Evolutionary conservation across 2,888 invertebrate genomes (phyloP).

Genomic region (Amaurobius ferox): DNA sequence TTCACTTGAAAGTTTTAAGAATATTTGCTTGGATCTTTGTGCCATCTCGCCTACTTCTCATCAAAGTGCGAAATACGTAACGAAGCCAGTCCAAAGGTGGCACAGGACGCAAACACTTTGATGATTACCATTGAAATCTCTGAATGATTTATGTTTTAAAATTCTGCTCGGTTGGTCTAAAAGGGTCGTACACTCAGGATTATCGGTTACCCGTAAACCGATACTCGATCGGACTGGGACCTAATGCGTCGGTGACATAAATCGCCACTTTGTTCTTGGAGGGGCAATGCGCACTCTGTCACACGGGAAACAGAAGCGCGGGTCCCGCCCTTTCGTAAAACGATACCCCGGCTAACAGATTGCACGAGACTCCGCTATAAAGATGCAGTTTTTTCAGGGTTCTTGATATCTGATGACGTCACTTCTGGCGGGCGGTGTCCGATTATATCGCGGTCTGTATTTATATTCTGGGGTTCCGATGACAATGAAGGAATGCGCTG

Average conservation of each 20-base stretch:
- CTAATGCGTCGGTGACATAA: slow-evolving; percentile 3
- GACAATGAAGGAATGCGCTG: background rate
- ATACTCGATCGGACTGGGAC: background rate
- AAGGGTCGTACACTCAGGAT: background rate
- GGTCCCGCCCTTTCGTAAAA: slow-evolving; percentile 57
- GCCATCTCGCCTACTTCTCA: too few relatives aligned
- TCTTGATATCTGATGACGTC: background rate
- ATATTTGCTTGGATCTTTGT: too few relatives aligned
- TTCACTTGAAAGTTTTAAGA: too few relatives aligned
- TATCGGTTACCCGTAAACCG: background rate
- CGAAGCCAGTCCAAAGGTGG: too few relatives aligned
- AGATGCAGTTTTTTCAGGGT: background rate
- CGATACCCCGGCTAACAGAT: slow-evolving; percentile 47
- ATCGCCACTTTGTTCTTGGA: slow-evolving; percentile 52
- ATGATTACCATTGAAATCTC: too few relatives aligned
- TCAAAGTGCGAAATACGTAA: too few relatives aligned
- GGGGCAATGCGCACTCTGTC: slow-evolving; percentile 39
- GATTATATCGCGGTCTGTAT: background rate
- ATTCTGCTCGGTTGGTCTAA: too few relatives aligned
- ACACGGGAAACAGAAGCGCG: slow-evolving; percentile 67
- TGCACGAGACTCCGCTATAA: slow-evolving; percentile 9
- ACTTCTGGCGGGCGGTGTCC: background rate
- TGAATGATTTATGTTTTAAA: too few relatives aligned
- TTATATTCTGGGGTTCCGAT: background rate
- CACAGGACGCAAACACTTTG: too few relatives aligned